Percentiles rank a stretch among this genome's conserved stretches.
Conservation (phyloP, 2,888 invertebrate species). For the Cataglyphis rosenhaueri region DNA sequence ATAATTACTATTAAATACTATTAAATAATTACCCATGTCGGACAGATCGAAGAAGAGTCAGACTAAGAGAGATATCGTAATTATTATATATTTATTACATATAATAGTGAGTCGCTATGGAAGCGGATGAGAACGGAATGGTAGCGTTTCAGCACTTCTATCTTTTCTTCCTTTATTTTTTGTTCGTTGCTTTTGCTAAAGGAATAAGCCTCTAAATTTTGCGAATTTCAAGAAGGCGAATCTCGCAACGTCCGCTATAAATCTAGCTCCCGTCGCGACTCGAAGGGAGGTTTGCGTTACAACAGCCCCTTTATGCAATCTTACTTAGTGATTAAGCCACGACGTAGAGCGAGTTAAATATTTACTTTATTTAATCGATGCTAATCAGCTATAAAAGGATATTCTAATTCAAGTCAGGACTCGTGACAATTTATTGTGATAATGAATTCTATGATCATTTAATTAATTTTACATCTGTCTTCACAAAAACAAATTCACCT, state of each 20-base stretch:
- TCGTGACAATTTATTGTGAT: constrained; percentile 44
- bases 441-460: constrained; percentile 40
- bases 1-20: no score
- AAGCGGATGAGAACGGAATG: constrained; percentile 63
- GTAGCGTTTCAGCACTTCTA: constrained; percentile 73
- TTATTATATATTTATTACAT: no score
- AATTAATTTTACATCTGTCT: constrained; percentile 23
- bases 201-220: constrained; percentile 78
- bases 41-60: no score
- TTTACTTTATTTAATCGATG: constrained; percentile 76
- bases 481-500: constrained; percentile 14
- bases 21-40: no score
- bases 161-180: constrained; percentile 58
- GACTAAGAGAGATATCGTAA: no score
- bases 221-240: constrained; percentile 77
- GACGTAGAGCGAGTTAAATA: constrained; percentile 67
- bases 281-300: constrained; percentile 52
- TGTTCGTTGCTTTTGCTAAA: constrained; percentile 52
- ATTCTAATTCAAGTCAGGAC: constrained; percentile 9
- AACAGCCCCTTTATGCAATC: constrained; percentile 50
- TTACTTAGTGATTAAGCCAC: constrained; percentile 66
- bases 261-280: constrained; percentile 72
- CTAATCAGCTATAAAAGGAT: constrained; percentile 66
- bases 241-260: constrained; percentile 74
- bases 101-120: constrained; percentile 11